Evolutionary conservation across 2,113 vertebrate species (phyloP).

Genomic region (Sinocyclocheilus grahami): DNA sequence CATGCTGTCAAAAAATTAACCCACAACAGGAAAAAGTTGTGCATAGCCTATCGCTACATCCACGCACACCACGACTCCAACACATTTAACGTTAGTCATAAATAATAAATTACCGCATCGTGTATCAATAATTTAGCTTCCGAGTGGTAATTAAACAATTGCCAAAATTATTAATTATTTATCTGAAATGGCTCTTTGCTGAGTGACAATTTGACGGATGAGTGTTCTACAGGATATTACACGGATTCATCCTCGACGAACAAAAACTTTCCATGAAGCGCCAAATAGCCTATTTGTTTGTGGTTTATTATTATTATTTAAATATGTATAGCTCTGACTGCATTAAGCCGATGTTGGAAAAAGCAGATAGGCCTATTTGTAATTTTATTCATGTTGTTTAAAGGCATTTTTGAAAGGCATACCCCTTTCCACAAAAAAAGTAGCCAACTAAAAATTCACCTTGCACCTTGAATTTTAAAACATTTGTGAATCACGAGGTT

Average conservation of each 20-base stretch:
- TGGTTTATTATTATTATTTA: neutral
- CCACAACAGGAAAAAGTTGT: neutral
- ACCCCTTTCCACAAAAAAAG: neutral
- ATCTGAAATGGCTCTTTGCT: slow-evolving; percentile 65
- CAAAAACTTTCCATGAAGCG: neutral
- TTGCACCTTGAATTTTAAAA: neutral
- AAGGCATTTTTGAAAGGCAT: neutral
- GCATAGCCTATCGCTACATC: neutral
- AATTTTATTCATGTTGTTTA: neutral
- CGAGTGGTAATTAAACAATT: slow-evolving; percentile 90
- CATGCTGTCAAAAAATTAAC: slow-evolving; percentile 4
- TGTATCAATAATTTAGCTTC: slow-evolving; percentile 85
- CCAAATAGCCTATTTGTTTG: neutral
- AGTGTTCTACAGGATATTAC: slow-evolving; percentile 40
- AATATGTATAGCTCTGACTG: neutral
- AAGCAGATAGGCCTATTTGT: neutral
- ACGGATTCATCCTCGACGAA: slow-evolving; percentile 21
- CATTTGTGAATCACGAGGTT: neutral
- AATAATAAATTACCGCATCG: slow-evolving; percentile 85
- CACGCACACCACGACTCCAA: slow-evolving; percentile 42
- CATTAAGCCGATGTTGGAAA: neutral
- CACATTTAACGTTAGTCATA: slow-evolving; percentile 70
- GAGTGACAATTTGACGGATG: slow-evolving; percentile 58
- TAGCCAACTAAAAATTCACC: neutral
- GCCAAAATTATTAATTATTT: slow-evolving; percentile 86